These are phyloP conservation scores for Acinonyx jubatus DNA, from an alignment of 2,113 vertebrate species.

Conservation along the genomic window DNA sequence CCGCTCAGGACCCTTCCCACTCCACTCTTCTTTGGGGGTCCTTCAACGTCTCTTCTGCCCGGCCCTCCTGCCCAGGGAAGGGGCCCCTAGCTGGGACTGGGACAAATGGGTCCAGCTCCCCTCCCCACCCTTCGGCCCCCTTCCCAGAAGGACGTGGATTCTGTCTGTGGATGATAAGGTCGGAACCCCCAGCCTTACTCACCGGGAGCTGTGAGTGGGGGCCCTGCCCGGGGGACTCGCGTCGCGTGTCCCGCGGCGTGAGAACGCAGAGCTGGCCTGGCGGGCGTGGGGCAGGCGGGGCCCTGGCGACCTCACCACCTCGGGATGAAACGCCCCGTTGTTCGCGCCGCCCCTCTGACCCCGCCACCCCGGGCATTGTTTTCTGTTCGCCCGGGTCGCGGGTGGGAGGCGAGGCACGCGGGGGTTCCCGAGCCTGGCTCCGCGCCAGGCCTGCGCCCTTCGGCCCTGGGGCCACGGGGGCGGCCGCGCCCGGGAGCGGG, in stretches of 20 bases:
- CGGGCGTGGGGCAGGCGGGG: neutral
- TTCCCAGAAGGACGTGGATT: neutral
- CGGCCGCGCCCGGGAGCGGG: slow-evolving; percentile 10
- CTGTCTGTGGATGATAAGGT: neutral
- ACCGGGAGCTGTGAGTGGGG: accelerated
- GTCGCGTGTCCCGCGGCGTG: neutral
- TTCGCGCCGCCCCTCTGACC: slow-evolving; percentile 32
- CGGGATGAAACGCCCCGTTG: neutral
- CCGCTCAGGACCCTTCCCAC: neutral
- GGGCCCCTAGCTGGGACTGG: too few relatives aligned
- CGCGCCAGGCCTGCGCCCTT: slow-evolving; percentile 46
- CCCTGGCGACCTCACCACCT: neutral
- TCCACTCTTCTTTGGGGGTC: accelerated
- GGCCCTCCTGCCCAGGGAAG: neutral
- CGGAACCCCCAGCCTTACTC: neutral
- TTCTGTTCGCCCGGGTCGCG: neutral
- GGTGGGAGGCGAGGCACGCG: slow-evolving; percentile 67
- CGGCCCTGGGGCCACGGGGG: neutral
- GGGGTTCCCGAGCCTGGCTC: slow-evolving; percentile 24
- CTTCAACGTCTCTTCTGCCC: accelerated
- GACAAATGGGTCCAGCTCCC: accelerated
- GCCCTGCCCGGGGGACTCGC: neutral
- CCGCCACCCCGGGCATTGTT: slow-evolving; percentile 32
- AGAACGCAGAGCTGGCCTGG: neutral
- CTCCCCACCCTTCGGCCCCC: neutral